A percentile compares a stretch with the other conserved stretches of the same genome.
These are phyloP conservation scores for Heliconius cydno DNA, from an alignment of 2,888 invertebrate genomes.

Conservation along the genomic window DNA sequence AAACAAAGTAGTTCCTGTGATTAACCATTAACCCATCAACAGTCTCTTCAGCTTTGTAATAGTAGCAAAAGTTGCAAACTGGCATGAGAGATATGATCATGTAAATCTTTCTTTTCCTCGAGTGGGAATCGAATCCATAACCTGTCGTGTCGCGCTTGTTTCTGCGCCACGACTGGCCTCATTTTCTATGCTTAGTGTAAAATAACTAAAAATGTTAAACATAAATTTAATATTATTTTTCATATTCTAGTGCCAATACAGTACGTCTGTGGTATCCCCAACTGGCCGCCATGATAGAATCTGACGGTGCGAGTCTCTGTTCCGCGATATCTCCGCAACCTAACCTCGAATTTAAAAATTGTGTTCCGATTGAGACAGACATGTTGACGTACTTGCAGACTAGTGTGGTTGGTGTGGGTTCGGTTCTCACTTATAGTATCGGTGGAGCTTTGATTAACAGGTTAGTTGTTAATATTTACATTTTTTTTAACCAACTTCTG, in stretches of 20 bases:
- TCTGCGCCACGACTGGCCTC: too few relatives aligned
- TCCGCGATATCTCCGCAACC: slow-evolving; percentile 66
- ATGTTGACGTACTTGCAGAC: slow-evolving; percentile 87
- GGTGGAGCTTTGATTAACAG: slow-evolving; percentile 74
- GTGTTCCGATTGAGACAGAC: slow-evolving; percentile 77
- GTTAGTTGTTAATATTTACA: slow-evolving; percentile 49
- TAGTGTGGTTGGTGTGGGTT: slow-evolving; percentile 85
- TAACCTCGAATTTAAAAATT: slow-evolving; percentile 51
- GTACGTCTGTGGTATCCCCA: slow-evolving; percentile 94
- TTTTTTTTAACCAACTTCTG: neutral
- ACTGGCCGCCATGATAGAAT: slow-evolving; percentile 88
- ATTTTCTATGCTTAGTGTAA: too few relatives aligned
- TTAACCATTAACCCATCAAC: too few relatives aligned
- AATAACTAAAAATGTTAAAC: too few relatives aligned
- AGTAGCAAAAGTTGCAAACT: too few relatives aligned
- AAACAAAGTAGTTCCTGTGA: too few relatives aligned
- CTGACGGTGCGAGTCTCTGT: slow-evolving; percentile 64
- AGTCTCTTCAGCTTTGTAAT: too few relatives aligned
- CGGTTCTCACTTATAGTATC: slow-evolving; percentile 85
- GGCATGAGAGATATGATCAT: too few relatives aligned
- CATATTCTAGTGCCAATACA: slow-evolving; percentile 86
- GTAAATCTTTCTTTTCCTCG: too few relatives aligned
- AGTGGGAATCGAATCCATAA: too few relatives aligned
- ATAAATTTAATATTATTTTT: neutral
- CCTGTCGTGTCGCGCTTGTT: too few relatives aligned